These are phyloP conservation scores for Magallana gigas DNA, from an alignment of 1,140 invertebrate species.

Conservation along the genomic window DNA sequence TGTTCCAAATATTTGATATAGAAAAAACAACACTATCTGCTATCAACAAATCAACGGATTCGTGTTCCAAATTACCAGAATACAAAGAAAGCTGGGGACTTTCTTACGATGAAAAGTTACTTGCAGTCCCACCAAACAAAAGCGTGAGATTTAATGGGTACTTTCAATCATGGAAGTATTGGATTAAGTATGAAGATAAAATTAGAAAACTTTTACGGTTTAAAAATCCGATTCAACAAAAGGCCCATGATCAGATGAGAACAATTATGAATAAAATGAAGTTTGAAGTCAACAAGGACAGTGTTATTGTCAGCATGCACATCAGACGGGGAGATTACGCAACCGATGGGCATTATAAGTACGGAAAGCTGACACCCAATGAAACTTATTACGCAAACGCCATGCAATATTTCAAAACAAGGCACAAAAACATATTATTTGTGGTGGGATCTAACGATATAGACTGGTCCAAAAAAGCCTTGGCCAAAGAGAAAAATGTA, in stretches of 20 bases:
- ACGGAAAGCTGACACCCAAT: constrained; percentile 58
- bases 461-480: constrained; percentile 48
- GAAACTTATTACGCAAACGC: constrained; percentile 56
- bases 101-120: constrained; percentile 14
- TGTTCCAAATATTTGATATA: background rate
- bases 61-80: background rate
- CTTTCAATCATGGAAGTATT: constrained; percentile 57
- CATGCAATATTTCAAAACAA: constrained; percentile 53
- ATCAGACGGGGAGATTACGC: constrained; percentile 61
- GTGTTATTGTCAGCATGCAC: constrained; percentile 60
- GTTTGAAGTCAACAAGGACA: background rate
- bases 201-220: constrained; percentile 47
- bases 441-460: constrained; percentile 58
- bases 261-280: constrained; percentile 31
- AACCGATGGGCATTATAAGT: background rate
- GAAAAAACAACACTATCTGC: too few relatives aligned
- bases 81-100: background rate
- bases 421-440: constrained; percentile 58
- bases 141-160: constrained; percentile 47
- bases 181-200: constrained; percentile 44
- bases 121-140: constrained; percentile 3
- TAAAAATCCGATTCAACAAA: background rate
- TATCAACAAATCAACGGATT: too few relatives aligned
- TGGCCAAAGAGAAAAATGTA: constrained; percentile 42
- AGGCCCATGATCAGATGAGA: background rate